Conservation (phyloP, 1,140 invertebrate species). For the Megalopta genalis region DNA sequence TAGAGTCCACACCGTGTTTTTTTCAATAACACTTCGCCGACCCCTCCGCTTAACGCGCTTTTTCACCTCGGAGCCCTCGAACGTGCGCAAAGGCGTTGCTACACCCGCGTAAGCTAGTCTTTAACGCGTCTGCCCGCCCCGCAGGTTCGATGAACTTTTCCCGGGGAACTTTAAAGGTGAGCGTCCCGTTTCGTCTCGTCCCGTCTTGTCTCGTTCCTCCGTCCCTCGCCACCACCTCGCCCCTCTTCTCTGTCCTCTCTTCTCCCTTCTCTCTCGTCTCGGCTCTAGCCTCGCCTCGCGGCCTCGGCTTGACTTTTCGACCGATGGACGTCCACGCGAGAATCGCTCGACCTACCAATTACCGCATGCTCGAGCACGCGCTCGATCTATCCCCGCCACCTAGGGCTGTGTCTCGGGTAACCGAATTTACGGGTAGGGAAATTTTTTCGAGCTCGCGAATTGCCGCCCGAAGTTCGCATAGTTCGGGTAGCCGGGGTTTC, state of each 20-base stretch:
- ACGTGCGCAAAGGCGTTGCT: conserved; percentile 48
- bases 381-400: no score
- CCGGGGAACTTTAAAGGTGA: conserved; percentile 53
- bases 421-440: no score
- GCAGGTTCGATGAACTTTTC: conserved; percentile 56
- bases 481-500: no score
- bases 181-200: conserved; percentile 26
- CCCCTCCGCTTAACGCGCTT: conserved; percentile 54
- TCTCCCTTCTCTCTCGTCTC: no score
- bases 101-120: conserved; percentile 55
- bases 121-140: conserved; percentile 47
- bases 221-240: background rate
- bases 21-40: conserved; percentile 57
- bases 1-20: conserved; percentile 43
- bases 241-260: background rate
- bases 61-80: conserved; percentile 55
- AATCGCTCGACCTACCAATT: background rate
- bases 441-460: no score
- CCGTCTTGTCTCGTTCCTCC: background rate
- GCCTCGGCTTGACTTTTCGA: no score
- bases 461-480: no score
- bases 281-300: no score
- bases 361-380: background rate
- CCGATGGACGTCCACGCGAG: background rate
- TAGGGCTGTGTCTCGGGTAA: no score